phyloP scores from a whole-genome alignment of 2,113 vertebrate species.

The Corythaixoides concolor region DNA sequence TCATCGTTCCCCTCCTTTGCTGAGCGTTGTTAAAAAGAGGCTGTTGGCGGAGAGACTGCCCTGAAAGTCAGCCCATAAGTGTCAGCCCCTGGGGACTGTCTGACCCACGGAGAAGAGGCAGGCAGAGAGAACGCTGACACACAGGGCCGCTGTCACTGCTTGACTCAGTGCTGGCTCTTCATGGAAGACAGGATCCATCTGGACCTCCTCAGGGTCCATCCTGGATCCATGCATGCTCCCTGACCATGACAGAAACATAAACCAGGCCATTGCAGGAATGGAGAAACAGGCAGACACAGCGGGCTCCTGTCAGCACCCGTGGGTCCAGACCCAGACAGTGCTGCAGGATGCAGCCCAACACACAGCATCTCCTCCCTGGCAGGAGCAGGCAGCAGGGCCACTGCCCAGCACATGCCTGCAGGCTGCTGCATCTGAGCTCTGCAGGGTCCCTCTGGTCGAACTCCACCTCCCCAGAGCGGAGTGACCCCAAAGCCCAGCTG shows the following conservation, averaged over 20 bases:
- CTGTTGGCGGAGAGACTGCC: not conserved
- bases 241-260: not conserved
- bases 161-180: not conserved
- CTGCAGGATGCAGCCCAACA: not conserved
- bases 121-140: not conserved
- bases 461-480: not conserved
- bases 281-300: not conserved
- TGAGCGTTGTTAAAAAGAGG: not conserved
- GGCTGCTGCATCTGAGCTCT: not conserved
- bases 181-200: not conserved
- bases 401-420: not conserved
- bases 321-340: not conserved
- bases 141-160: not conserved
- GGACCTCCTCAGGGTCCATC: not conserved
- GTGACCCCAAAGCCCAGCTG: not conserved
- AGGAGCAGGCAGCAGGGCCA: not conserved
- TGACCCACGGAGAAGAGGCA: not conserved
- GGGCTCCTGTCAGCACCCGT: not conserved
- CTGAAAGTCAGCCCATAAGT: not conserved
- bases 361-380: not conserved
- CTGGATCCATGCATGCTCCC: not conserved
- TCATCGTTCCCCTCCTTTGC: not conserved
- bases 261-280: not conserved
- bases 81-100: not conserved
- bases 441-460: not conserved